Base-by-base conservation (phyloP, 92 coral and sea anemone genomes). In the Ricordea florida region DNA sequence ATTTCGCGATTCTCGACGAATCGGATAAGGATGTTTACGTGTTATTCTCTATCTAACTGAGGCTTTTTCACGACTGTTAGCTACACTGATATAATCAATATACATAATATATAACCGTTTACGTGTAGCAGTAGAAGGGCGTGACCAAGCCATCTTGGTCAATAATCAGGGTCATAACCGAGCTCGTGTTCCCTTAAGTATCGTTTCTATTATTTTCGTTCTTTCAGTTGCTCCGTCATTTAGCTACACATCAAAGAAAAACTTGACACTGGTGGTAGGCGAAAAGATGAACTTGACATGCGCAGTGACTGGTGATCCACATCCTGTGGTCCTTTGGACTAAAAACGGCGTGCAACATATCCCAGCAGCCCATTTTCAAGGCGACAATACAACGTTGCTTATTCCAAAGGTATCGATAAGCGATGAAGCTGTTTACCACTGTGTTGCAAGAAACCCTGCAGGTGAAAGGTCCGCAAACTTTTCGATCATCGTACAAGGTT, bases 311-410 rank as follows among this genome's bases (percentile, higher is more conserved):
- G 79, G 79, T 38, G 79, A 72, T 34, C 79, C 79, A 4, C 11
- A 35, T 13, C 79, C 79, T 10, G 43, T 16, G 10, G 43, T 72
- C 28, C 20, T 33, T 38, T 72, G 79, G 79, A 72, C 32, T 14
- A 72, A 41, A 72, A 36, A 48, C 22, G 68, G 79, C 13, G 28
- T 25, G 41, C 79, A 50, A 45, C 55, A 40, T 21, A 72, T 72
- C 18, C 57, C 67, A 13, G 23, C 33, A 9, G 79, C 79, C 2
- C 0, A 26, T 0, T 56, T 28, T 41, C 22, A 24, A 25, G 29
- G 42, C 50, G 46, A 32, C 15, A 72, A 72, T 57, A 51, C 53
- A 25, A 56, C 66, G 33, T 29, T 72, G 56, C 29, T 35, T 5
- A 55, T 55, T 30, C 40, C 0, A 11, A 24, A 16, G 22, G 67